A percentile compares a stretch with the other conserved stretches of the same genome.
These are phyloP conservation scores for Pyrrhia umbra DNA, from an alignment of 2,888 invertebrate species.

Conservation along the genomic window DNA sequence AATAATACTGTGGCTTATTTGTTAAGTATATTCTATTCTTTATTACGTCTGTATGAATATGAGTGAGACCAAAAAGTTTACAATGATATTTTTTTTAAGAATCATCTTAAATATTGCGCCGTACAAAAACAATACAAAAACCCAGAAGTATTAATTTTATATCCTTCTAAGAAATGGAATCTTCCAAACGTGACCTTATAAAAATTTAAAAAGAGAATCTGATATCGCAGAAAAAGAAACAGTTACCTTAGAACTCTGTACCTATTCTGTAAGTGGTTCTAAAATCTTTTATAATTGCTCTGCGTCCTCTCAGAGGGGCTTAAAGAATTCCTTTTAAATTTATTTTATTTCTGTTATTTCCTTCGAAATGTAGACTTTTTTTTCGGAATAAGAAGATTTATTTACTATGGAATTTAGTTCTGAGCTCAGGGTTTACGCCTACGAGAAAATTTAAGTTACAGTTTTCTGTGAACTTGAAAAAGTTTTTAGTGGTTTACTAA, in stretches of 20 bases:
- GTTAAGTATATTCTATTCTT: too few relatives aligned
- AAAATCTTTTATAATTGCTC: conserved; percentile 73
- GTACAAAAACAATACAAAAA: too few relatives aligned
- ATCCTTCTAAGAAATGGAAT: neutral
- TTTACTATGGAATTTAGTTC: conserved; percentile 33
- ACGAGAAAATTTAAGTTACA: neutral
- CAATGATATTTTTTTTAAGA: too few relatives aligned
- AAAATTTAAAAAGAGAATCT: conserved; percentile 20
- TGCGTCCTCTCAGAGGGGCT: conserved; percentile 62
- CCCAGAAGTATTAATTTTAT: neutral
- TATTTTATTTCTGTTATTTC: conserved; percentile 58
- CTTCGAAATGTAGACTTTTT: conserved; percentile 33
- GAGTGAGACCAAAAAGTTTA: too few relatives aligned
- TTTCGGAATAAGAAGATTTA: conserved; percentile 43
- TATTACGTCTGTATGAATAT: too few relatives aligned
- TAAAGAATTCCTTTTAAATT: conserved; percentile 55
- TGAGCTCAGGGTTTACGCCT: conserved; percentile 2
- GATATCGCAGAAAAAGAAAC: conserved; percentile 36
- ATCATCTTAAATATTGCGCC: too few relatives aligned
- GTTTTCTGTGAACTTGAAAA: too few relatives aligned
- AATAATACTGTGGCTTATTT: too few relatives aligned
- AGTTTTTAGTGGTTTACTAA: too few relatives aligned
- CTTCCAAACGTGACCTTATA: conserved; percentile 41
- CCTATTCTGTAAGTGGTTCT: conserved; percentile 54
- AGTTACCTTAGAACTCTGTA: conserved; percentile 32